phyloP scores from a whole-genome alignment of 2,888 invertebrate species.

The Cinara cedri region DNA sequence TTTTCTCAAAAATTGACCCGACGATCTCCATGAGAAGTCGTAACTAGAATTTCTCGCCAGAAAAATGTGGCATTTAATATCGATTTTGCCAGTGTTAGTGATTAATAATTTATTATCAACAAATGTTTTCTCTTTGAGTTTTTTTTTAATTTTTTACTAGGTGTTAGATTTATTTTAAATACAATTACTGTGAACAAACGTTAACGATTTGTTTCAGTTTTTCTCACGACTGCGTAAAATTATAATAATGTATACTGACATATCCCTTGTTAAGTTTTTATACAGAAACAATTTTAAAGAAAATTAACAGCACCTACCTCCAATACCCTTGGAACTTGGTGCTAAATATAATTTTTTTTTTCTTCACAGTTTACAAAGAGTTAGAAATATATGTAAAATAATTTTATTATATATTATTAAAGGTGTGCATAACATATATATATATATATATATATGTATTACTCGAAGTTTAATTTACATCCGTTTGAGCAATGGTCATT shows the following conservation, averaged over 20 bases:
- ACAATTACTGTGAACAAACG: constrained; percentile 53
- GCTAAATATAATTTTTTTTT: constrained; percentile 54
- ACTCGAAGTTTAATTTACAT: constrained; percentile 48
- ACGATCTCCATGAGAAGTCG: constrained; percentile 54
- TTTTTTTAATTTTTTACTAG: constrained; percentile 43
- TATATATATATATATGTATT: constrained; percentile 9
- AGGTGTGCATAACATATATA: constrained; percentile 15
- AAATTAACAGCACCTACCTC: constrained; percentile 55
- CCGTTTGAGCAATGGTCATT: constrained; percentile 49
- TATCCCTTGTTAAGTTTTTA: constrained; percentile 57
- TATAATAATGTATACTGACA: constrained; percentile 57
- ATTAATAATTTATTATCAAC: constrained; percentile 56
- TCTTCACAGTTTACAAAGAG: constrained; percentile 54
- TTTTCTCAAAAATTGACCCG: constrained; percentile 52
- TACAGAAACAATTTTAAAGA: constrained; percentile 51
- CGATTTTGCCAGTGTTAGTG: constrained; percentile 54
- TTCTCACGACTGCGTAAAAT: constrained; percentile 52
- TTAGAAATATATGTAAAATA: constrained; percentile 46
- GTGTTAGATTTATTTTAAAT: constrained; percentile 43
- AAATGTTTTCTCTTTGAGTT: constrained; percentile 45
- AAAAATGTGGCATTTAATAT: constrained; percentile 52
- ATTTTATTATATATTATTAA: constrained; percentile 40
- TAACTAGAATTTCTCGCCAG: constrained; percentile 49
- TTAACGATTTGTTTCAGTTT: constrained; percentile 52
- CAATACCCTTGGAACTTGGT: constrained; percentile 50